Percentiles rank a stretch among this genome's conserved stretches.
These are phyloP conservation scores for Priocnemis perturbator DNA, from an alignment of 2,888 invertebrate species.

Conservation along the genomic window DNA sequence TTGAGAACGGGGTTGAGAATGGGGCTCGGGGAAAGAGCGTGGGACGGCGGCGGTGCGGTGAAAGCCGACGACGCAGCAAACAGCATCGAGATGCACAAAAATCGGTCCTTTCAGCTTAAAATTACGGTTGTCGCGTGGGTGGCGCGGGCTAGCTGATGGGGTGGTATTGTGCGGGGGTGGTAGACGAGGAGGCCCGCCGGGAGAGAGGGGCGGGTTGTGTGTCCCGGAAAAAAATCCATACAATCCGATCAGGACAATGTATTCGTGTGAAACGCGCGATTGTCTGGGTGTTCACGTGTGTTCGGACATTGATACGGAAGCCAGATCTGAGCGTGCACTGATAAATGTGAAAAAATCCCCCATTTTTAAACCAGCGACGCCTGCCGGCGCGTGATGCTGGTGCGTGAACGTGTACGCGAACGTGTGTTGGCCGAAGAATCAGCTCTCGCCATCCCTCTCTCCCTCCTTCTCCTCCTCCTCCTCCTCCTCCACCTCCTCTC, in stretches of 20 bases:
- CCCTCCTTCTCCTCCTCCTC: conserved; percentile 29
- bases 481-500: conserved; percentile 23
- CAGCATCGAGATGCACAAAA: conserved; percentile 65
- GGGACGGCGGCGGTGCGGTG: conserved; percentile 35
- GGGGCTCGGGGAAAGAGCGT: background rate
- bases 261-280: conserved; percentile 73
- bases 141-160: conserved; percentile 59
- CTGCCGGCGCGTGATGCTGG: conserved; percentile 59
- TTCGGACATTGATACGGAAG: conserved; percentile 70
- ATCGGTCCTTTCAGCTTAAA: conserved; percentile 70
- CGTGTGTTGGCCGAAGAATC: conserved; percentile 60
- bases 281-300: conserved; percentile 70
- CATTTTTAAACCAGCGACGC: conserved; percentile 63
- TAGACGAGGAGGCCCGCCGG: conserved; percentile 20
- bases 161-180: conserved; percentile 54
- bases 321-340: conserved; percentile 68
- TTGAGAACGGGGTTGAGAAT: conserved; percentile 2
- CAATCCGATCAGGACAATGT: conserved; percentile 74
- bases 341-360: conserved; percentile 71
- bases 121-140: conserved; percentile 67
- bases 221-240: conserved; percentile 74
- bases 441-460: conserved; percentile 45
- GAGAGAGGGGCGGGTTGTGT: conserved; percentile 56
- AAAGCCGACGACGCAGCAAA: conserved; percentile 61
- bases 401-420: conserved; percentile 51